A percentile compares a stretch with the other conserved stretches of the same genome.
Evolutionary conservation across 92 coral and sea anemone species (phyloP).

Genomic region (Hydrozoanthus gracilis): DNA sequence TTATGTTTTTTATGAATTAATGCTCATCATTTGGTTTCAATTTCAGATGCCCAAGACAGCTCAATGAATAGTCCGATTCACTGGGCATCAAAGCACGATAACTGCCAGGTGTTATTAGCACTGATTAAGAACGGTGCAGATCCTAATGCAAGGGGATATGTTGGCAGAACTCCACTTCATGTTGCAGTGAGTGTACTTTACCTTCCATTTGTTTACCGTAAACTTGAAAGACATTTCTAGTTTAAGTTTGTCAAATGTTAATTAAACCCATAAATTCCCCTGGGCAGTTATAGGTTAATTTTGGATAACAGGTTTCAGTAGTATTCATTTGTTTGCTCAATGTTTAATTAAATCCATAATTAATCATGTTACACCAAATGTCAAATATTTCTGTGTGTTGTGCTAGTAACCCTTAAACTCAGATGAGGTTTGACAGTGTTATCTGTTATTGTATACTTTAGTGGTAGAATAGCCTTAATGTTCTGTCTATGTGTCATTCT

Average conservation of each 20-base stretch:
- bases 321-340: too few relatives aligned
- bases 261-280: too few relatives aligned
- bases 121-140: constrained; percentile 90
- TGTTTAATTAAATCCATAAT: too few relatives aligned
- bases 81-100: constrained; percentile 83
- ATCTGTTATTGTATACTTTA: background rate
- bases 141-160: constrained; percentile 82
- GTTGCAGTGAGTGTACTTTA: constrained; percentile 71
- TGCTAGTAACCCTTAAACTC: too few relatives aligned
- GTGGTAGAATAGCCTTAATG: background rate
- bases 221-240: too few relatives aligned
- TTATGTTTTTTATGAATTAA: background rate
- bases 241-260: too few relatives aligned
- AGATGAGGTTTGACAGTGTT: background rate
- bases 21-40: background rate
- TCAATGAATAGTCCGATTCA: constrained; percentile 83
- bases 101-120: constrained; percentile 80
- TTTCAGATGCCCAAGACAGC: constrained; percentile 77
- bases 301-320: too few relatives aligned
- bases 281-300: too few relatives aligned
- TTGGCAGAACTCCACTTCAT: constrained; percentile 93
- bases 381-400: too few relatives aligned
- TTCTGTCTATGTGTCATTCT: background rate
- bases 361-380: too few relatives aligned
- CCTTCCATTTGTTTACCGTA: too few relatives aligned